phyloP scores from a whole-genome alignment of 2,113 vertebrate genomes.

The Zosterops lateralis region DNA sequence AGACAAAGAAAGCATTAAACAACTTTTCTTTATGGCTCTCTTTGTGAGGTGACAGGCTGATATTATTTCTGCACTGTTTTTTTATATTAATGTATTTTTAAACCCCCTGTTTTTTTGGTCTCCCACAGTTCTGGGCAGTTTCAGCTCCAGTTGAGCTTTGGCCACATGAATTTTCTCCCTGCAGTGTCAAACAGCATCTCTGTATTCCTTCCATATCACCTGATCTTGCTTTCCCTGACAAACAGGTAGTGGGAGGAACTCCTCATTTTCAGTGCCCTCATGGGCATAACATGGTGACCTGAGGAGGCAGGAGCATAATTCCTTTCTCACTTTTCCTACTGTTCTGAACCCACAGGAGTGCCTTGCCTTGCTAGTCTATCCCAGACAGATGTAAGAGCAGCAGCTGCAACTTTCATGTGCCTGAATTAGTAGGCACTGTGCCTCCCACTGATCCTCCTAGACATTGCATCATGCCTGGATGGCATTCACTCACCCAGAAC shows the following conservation, averaged over 20 bases:
- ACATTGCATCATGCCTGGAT: not conserved
- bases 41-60: not conserved
- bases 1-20: not conserved
- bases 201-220: not conserved
- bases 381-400: not conserved
- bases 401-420: not conserved
- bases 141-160: not conserved
- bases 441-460: not conserved
- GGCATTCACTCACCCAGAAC: not conserved
- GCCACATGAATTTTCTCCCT: not conserved
- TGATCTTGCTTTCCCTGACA: not conserved
- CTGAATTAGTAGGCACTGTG: not conserved
- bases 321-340: not conserved
- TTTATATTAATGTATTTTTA: not conserved
- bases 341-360: not conserved
- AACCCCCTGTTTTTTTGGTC: rapidly evolving
- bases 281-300: not conserved
- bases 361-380: not conserved
- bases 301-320: not conserved
- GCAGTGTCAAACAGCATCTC: not conserved
- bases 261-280: not conserved
- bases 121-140: not conserved
- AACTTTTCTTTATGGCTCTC: not conserved
- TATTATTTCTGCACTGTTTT: not conserved
- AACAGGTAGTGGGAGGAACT: not conserved